These are phyloP conservation scores for Heliangelus exortis DNA, from an alignment of 2,797 vertebrate genomes.

Conservation along the genomic window DNA sequence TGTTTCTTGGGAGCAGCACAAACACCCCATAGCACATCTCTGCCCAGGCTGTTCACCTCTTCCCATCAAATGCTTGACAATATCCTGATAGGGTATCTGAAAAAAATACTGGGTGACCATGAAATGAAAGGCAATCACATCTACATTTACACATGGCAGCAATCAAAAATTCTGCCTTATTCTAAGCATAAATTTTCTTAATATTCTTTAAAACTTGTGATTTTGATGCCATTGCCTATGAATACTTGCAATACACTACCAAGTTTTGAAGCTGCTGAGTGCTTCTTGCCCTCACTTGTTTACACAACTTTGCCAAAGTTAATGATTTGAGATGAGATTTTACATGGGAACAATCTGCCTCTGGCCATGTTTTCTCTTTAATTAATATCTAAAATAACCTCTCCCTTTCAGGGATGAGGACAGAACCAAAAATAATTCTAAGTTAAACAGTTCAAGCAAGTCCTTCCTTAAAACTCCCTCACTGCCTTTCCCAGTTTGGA, in stretches of 20 bases:
- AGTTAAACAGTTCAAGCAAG: background rate
- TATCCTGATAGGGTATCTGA: background rate
- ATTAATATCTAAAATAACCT: conserved; percentile 6
- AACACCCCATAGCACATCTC: conserved; percentile 40
- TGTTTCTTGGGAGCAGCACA: conserved; percentile 10
- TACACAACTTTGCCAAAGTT: conserved; percentile 40
- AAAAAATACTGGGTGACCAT: background rate
- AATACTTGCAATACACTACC: background rate
- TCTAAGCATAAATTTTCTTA: background rate
- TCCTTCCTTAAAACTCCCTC: background rate
- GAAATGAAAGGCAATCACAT: background rate
- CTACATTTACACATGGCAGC: background rate
- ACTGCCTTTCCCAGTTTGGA: background rate
- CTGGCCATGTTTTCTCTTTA: background rate
- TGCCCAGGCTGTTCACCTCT: background rate
- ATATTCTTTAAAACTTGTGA: background rate
- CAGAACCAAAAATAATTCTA: background rate
- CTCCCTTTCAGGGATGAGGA: background rate
- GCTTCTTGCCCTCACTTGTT: background rate
- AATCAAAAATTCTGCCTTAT: background rate
- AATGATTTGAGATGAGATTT: conserved; percentile 60
- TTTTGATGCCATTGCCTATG: conserved; percentile 10
- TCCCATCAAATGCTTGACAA: background rate
- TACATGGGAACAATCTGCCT: conserved; percentile 31
- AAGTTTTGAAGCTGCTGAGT: background rate